Percentiles rank a stretch among this genome's conserved stretches.
Evolutionary conservation across 2,113 vertebrate genomes (phyloP).

Genomic region (Poeciliopsis turrubarensis): DNA sequence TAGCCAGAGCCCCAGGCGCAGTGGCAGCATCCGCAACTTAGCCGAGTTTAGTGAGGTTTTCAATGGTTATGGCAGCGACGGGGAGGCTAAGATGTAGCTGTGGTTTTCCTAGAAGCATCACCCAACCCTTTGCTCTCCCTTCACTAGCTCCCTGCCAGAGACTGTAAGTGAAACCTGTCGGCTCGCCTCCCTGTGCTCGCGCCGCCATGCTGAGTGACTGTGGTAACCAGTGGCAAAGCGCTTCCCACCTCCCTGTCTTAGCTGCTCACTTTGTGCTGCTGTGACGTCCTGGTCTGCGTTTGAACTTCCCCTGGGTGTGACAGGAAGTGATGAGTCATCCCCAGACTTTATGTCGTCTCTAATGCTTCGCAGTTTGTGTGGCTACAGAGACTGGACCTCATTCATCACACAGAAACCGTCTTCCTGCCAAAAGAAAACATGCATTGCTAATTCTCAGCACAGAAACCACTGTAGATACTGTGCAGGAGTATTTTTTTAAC

Average conservation of each 20-base stretch:
- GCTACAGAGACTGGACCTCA: conserved; percentile 80
- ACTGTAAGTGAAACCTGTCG: conserved; percentile 88
- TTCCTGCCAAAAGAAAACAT: conserved; percentile 3
- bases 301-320: conserved; percentile 50
- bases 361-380: conserved; percentile 61
- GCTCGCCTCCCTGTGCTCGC: conserved; percentile 74
- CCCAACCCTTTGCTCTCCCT: conserved; percentile 25
- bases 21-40: conserved; percentile 94
- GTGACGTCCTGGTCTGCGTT: conserved; percentile 62
- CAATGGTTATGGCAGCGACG: conserved; percentile 93
- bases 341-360: conserved; percentile 38
- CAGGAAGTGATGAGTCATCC: conserved; percentile 56
- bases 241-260: conserved; percentile 74
- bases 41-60: conserved; percentile 97
- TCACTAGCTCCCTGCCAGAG: conserved; percentile 57
- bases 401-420: conserved; percentile 42
- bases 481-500: neutral
- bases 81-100: conserved; percentile 92
- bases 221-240: conserved; percentile 87
- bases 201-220: conserved; percentile 83
- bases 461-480: neutral
- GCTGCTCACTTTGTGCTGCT: conserved; percentile 63
- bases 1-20: conserved; percentile 82
- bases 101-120: conserved; percentile 53
- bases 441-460: conserved; percentile 3